Evolutionary conservation across 2,797 vertebrate genomes (phyloP), one percentile per base, ranked within the genome.

Genomic region (Scolopax rusticola): DNA sequence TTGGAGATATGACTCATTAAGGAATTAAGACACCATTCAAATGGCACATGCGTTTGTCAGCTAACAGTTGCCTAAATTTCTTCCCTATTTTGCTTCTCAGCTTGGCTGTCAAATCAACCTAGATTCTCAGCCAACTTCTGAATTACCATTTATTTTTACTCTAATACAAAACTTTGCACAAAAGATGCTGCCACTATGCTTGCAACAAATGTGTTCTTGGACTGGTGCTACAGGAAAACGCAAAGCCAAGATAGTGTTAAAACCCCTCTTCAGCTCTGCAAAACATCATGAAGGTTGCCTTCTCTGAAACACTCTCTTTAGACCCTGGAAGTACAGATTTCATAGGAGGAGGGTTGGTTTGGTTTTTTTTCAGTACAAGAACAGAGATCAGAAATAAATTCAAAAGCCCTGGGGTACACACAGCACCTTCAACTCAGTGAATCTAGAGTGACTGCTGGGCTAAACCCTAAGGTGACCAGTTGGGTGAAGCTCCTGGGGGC

Each of bases 81-180:
- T 45, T 76, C 36, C 15, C 2, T 12, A 85, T 85, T 83, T 83
- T 84, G 18, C 45, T 86, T 79, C 76, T 89, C 64, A 84, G 33
- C 27, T 91, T 71, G 53, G 61, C 69, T 89, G 65, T 76, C 71
- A 87, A 85, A 85, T 74, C 59, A 51, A 48, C 4, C 24, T 15
- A 77, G 45, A 50, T 71, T 45, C 50, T 84, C 19, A 50, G 73
- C 41, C 90, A 94, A 3, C 30, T 86, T 82, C 48, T 54, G 61
- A 81, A 92, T 75, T 91, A 57, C 24, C 61, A 32, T 67, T 94
- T 94, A 85, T 90, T 97, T 96, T 91, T 91, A 81, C 23, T 18
- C 50, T 43, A 59, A 61, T n/a, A 84, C 0, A 1, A 75, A 92
- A 81, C 30, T 59, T 71, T 15, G 23, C 20, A 78, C 69, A 92